Evolutionary conservation across 2,113 vertebrate species (phyloP), one percentile per base, ranked within the genome.

Genomic region (Pristiophorus japonicus): DNA sequence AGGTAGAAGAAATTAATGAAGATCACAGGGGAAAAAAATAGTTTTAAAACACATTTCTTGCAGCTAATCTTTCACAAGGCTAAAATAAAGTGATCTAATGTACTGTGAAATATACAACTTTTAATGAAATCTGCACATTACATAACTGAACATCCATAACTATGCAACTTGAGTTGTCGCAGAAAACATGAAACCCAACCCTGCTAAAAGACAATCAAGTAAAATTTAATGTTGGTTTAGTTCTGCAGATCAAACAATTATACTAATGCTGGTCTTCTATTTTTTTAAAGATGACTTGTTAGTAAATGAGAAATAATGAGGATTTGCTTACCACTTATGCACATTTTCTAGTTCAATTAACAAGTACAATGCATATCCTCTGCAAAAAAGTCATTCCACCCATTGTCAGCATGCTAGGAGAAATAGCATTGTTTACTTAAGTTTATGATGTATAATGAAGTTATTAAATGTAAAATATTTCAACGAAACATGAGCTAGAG

Each of bases 141-240:
- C 59, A 45, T 66, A 66, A 59, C 42, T 38, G n/a, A 27, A 24
- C 27, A 34, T 94, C n/a, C 65, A 94, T 94, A 45, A 94, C 93
- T 94, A 94, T 94, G 93, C 93, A 94, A 94, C 66, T 94, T 73
- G 42, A 94, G 65, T 94, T 94, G 93, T 94, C 65, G 16, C 59
- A 66, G 42, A 94, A 34, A 27, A 67, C 45, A 70, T 81, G 78
- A 70, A 30, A 30, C 27, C n/a, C 4, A 94, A 73, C 27, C 11
- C 20, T 70, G 93, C 66, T 73, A 34, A 94, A 73, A 51, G 93
- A 94, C 93, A 94, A 94, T 94, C 93, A 67, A 70, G 42, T 94
- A 47, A 94, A 94, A 51, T 51, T 65, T 67, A 94, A 94, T 94
- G 10, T 67, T 94, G 38, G 38, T 67, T 67, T 73, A 73, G 45